Conservation (phyloP, 2,888 invertebrate species). For the Thelaira solivaga region DNA sequence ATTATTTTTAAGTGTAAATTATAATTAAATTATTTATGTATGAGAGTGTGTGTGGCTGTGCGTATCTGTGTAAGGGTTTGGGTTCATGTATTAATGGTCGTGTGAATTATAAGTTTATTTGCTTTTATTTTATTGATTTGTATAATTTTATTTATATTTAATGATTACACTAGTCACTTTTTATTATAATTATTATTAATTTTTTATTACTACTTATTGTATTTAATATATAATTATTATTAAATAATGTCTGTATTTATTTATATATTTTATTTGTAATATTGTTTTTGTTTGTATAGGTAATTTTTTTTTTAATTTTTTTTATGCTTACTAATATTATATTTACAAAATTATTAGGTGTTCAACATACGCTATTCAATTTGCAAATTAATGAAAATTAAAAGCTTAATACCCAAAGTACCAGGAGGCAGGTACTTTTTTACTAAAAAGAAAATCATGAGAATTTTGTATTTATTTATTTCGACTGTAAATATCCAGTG, state of each 20-base stretch:
- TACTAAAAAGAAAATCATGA: too few species aligned
- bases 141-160: conserved; percentile 32
- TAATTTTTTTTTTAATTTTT: too few species aligned
- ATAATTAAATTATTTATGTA: conserved; percentile 24
- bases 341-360: too few species aligned
- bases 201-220: conserved; percentile 16
- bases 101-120: background rate
- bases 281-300: conserved; percentile 3
- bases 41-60: background rate
- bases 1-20: conserved; percentile 37
- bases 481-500: too few species aligned
- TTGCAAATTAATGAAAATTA: too few species aligned
- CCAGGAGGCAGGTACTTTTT: too few species aligned
- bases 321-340: conserved; percentile 20
- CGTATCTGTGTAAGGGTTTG: background rate
- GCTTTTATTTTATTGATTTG: background rate
- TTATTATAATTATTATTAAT: too few species aligned
- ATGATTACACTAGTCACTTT: conserved; percentile 50
- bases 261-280: conserved; percentile 4
- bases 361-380: too few species aligned
- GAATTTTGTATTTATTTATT: too few species aligned
- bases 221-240: conserved; percentile 5
- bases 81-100: background rate
- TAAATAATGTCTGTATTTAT: background rate
- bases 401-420: too few species aligned